Evolutionary conservation across 2,888 invertebrate genomes (phyloP), one percentile per base, ranked within the genome.

Genomic region (Eupithecia inturbata): DNA sequence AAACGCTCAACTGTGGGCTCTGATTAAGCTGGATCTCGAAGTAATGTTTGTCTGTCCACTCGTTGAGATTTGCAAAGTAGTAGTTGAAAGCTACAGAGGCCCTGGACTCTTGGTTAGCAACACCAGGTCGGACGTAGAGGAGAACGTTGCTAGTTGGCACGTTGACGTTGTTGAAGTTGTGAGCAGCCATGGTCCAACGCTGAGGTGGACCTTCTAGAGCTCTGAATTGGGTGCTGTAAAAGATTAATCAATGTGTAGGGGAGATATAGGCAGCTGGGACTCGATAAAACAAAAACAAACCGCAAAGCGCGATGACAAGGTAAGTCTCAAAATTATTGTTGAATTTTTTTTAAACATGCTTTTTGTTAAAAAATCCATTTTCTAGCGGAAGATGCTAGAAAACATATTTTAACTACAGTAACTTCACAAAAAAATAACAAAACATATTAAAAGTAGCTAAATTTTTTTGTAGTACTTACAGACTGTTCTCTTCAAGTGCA

Each of bases 111-210:
- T 91, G 91, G 39, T 78, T 84, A 1, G 71, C n/a, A 0, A 88
- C 12, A 0, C 87, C 88, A 14, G 82, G 77, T 14, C 92, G 86
- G 2, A 85, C 87, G 53, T 82, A 88, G 0, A 94, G 75, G 0
- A 84, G 72, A 0, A 92, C 90, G 36, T 90, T 87, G 3, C 82
- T 63, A 0, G 84, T 81, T 0, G 92, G 91, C n/a, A 86, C 79
- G 70, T 86, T 88, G 4, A 89, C 80, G 22, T 82, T 87, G 26
- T 79, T 77, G 22, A 93, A 87, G 72, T 89, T 89, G 73, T 94
- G 94, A 1, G 92, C 93, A 0, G 91, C 80, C 87, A 94, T 88
- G 0, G 91, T 90, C 92, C 91, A 93, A 1, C 86, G 81, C 41
- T 91, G 88, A 0, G 88, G 82, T 0, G 92, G 88, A 0, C 88